Percentiles rank a stretch among this genome's conserved stretches.
Conservation (phyloP, 2,113 vertebrate species). For the Hemicordylus capensis region DNA sequence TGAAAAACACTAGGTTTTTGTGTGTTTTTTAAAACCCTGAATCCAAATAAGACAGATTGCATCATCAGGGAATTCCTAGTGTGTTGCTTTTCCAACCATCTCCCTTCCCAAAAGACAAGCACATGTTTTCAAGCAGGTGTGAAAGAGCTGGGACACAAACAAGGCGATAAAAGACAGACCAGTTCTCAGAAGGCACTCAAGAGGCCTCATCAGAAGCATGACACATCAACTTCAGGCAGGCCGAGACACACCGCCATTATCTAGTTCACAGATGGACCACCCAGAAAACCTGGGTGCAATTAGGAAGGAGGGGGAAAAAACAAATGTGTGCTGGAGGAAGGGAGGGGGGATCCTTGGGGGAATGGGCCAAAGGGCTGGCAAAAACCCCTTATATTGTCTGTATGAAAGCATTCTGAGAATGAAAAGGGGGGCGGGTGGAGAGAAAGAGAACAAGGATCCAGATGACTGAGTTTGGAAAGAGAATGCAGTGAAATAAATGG, state of each 20-base stretch:
- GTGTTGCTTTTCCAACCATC: constrained; percentile 14
- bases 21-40: neutral
- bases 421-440: constrained; percentile 70
- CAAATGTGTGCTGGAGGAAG: constrained; percentile 47
- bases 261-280: constrained; percentile 80
- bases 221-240: constrained; percentile 59
- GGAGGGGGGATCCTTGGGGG: constrained; percentile 29
- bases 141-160: constrained; percentile 70
- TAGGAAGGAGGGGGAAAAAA: constrained; percentile 64
- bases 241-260: constrained; percentile 71
- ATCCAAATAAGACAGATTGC: constrained; percentile 9
- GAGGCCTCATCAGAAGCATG: constrained; percentile 70
- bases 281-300: constrained; percentile 77
- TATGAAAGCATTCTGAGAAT: constrained; percentile 77
- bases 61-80: constrained; percentile 24
- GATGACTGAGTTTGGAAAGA: constrained; percentile 68
- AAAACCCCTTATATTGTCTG: constrained; percentile 75
- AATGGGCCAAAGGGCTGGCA: constrained; percentile 46
- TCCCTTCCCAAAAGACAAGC: constrained; percentile 38
- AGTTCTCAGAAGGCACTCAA: constrained; percentile 57
- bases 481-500: constrained; percentile 55
- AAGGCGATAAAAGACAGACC: constrained; percentile 67
- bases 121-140: constrained; percentile 69
- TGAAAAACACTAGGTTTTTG: neutral
- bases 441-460: constrained; percentile 70